Evolutionary conservation across 2,113 vertebrate genomes (phyloP).

Genomic region (Cheirogaleus medius): DNA sequence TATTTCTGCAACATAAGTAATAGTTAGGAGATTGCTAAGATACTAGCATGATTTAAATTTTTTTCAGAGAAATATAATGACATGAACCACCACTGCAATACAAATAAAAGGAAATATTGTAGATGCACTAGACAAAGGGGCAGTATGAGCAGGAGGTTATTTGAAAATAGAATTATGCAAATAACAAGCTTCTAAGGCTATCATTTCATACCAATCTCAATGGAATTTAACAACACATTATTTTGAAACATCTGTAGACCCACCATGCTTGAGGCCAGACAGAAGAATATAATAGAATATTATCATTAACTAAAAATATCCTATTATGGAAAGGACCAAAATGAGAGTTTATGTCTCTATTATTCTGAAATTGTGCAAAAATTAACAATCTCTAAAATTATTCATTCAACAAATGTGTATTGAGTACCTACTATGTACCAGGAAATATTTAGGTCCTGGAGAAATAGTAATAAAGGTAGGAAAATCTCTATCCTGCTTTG

Average conservation of each 20-base stretch:
- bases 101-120: not conserved
- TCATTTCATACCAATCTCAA: not conserved
- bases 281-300: not conserved
- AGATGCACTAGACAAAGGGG: not conserved
- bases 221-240: not conserved
- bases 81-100: not conserved
- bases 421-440: not conserved
- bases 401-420: not conserved
- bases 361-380: not conserved
- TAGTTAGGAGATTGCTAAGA: not conserved
- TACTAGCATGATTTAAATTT: not conserved
- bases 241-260: not conserved
- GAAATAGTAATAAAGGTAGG: not conserved
- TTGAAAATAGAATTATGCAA: not conserved
- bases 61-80: not conserved
- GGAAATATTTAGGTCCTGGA: not conserved
- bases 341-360: not conserved
- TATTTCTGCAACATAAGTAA: not conserved
- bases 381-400: not conserved
- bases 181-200: not conserved
- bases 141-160: not conserved
- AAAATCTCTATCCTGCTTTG: not conserved
- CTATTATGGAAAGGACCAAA: not conserved
- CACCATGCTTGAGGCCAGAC: not conserved
- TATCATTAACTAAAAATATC: not conserved